Evolutionary conservation across 1,140 invertebrate genomes (phyloP), one percentile per base, ranked within the genome.

Genomic region (Drosophila jambulina): DNA sequence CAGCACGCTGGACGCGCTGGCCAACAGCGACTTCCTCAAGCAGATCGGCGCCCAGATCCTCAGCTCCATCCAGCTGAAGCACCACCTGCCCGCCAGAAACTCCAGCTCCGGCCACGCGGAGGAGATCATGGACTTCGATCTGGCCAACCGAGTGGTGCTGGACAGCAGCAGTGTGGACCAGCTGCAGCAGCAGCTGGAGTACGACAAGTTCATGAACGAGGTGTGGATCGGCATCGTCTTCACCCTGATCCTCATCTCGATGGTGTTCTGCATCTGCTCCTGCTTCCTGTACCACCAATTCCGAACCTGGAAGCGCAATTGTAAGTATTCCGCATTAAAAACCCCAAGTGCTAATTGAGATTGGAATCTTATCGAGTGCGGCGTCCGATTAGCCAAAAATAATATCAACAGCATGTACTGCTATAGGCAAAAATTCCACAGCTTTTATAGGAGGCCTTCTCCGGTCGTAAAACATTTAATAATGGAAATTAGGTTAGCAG

Each of bases 121-220:
- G 23, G 32, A 67, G 21, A 56, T 36, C n/a, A 91, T 92, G 82
- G 88, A 92, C 10, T 77, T 85, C 27, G 76, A 91, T 19, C 69
- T 91, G 21, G 54, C 75, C 54, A 87, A 92, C 59, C 88, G 77
- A 46, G 77, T 92, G 17, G 58, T 91, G 17, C 70, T 92, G 34
- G 91, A 92, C 57, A 91, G 91, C 54, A 74, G 75, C 64, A 85
- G 78, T 34, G 82, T 91, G 40, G 79, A 92, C 57, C 86, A 92
- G 40, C 23, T 92, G 57, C 91, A 92, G 59, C 82, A 91, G 58
- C 92, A 92, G 65, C 29, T 92, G 57, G 92, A 93, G 53, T 92
- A 93, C 58, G 92, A 93, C 61, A 91, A 92, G 51, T 93, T 93
- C 63, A 92, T 93, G 88, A 93, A 93, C 81, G 92, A 93, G 51